Evolutionary conservation across 2,113 vertebrate genomes (phyloP), one percentile per base, ranked within the genome.

Genomic region (Andinoacara biseriatus): DNA sequence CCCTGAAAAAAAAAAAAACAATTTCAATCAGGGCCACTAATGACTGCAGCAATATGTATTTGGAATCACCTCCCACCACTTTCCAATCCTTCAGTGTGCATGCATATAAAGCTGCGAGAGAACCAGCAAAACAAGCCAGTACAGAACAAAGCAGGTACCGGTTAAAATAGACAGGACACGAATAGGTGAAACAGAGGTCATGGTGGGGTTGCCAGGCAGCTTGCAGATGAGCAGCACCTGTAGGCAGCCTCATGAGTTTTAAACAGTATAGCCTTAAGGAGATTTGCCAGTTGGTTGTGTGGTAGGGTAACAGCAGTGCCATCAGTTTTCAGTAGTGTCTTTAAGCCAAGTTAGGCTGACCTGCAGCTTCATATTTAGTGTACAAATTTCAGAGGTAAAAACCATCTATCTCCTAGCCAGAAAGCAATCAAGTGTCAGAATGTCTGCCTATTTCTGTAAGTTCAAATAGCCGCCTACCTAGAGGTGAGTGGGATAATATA

Each of bases 11-110:
- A 26, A 26, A 43, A 11, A 40, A 13, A 0, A 0, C 2, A 0
- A 54, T 72, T 72, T 72, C 46, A 72, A 72, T 72, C 67, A 72
- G 46, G 46, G 33, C 67, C 13, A 72, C 67, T 72, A 52, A 72
- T 72, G 67, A 72, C 46, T 72, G 67, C 26, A 33, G 46, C 26
- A 72, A 54, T 54, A 72, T 54, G 31, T 29, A 54, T 72, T 31
- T 72, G 18, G 46, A 46, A 54, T 72, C 18, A 72, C 46, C 26
- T 72, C 67, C 46, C 67, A 72, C 46, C 67, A 72, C 26, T 31
- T 72, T 52, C 67, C 46, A 18, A 72, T 54, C 46, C 46, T 72
- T 72, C 17, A 13, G 31, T 13, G 46, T 72, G 26, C 26, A 31
- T n/a, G 31, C 26, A 33, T 3, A 13, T 26, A 54, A 72, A 33